These are phyloP conservation scores for Calidris pygmaea DNA, from an alignment of 2,113 vertebrate species.

Conservation along the genomic window DNA sequence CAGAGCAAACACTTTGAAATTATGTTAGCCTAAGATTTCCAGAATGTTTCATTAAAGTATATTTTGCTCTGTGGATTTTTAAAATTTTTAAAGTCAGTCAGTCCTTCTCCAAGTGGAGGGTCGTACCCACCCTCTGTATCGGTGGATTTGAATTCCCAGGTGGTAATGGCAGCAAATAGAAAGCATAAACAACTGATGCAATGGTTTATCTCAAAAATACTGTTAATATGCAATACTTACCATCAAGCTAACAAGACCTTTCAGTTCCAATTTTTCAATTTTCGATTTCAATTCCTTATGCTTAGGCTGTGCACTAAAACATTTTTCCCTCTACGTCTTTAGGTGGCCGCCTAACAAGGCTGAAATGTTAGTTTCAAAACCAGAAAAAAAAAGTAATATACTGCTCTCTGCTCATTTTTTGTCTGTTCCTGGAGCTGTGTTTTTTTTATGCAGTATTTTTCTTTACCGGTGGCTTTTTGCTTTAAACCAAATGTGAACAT, in stretches of 20 bases:
- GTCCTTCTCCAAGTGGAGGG: neutral
- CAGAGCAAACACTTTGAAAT: neutral
- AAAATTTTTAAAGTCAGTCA: neutral
- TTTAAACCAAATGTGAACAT: neutral
- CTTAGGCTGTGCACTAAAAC: neutral
- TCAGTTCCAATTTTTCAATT: neutral
- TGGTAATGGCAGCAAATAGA: neutral
- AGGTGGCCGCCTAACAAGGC: neutral
- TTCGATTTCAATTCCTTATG: neutral
- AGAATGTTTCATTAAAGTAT: neutral
- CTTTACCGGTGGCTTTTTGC: neutral
- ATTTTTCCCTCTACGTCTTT: neutral
- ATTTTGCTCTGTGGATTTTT: neutral
- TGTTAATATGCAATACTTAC: neutral
- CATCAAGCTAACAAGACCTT: rapidly evolving
- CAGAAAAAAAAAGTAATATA: neutral
- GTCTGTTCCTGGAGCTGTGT: neutral
- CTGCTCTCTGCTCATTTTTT: neutral
- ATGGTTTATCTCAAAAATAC: neutral
- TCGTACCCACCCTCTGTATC: neutral
- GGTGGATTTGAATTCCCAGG: neutral
- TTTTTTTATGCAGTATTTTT: neutral
- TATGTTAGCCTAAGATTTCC: neutral
- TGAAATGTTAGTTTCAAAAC: neutral
- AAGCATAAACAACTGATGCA: neutral